Base-by-base conservation (phyloP, 2,797 vertebrate genomes). In the Amblyopsis hoosieri region DNA sequence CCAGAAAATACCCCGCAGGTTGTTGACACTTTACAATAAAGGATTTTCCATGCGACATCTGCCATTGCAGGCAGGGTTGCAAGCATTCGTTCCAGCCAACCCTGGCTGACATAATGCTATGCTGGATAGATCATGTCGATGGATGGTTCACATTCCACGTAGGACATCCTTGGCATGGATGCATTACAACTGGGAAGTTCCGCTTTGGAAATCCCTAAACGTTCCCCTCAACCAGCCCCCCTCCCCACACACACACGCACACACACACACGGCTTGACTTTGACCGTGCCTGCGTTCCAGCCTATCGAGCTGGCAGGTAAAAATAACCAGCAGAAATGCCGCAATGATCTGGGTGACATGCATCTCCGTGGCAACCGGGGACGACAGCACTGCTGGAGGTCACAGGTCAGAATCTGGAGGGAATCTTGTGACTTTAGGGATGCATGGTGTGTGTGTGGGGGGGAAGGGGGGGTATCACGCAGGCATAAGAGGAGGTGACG, bases 111-210 rank as follows among this genome's bases (percentile, higher is more conserved):
- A 78, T 84, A 81, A 81, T 67, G 69, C 53, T 68, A 74, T 61
- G 78, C 84, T 78, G 14, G 78, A 67, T 62, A 58, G 82, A 80
- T 86, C 79, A 71, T 68, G 78, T 62, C 79, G 69, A 81, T 45
- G 71, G 72, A 81, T 81, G 85, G 73, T 57, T 84, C 77, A 75
- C 67, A 87, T 90, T 90, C 79, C 83, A 64, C 62, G 12, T 37
- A 70, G 85, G 81, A 86, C 83, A 82, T 60, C 75, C 81, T 78
- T 73, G 82, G 72, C 61, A 65, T 74, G 70, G 62, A 67, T 75
- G 80, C 76, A 76, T 64, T 71, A 45, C 79, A 85, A 72, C 74
- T 81, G 87, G 90, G 88, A 90, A 87, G 84, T 81, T 82, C 89
- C 77, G 13, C 62, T 62, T 71, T 75, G 84, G 81, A 90, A 86